A percentile compares a stretch with the other conserved stretches of the same genome.
phyloP scores from a whole-genome alignment of 2,797 vertebrate species.

The Chiroxiphia lanceolata region DNA sequence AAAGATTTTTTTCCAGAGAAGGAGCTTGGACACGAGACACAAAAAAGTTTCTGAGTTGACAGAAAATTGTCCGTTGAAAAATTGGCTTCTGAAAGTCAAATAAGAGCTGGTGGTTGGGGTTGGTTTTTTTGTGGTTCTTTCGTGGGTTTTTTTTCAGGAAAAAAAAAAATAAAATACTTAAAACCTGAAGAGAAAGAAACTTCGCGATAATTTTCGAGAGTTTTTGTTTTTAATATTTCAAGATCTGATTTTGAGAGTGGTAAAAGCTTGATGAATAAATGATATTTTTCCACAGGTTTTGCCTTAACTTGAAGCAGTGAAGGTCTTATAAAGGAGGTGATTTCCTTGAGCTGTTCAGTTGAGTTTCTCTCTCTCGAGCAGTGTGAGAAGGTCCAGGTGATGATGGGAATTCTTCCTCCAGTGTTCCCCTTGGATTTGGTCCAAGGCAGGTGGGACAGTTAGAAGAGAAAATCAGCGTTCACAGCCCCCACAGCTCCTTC shows the following conservation, averaged over 20 bases:
- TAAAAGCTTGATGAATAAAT: not conserved
- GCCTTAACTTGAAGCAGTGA: not conserved
- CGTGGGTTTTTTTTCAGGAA: not conserved
- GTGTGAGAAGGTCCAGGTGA: not conserved
- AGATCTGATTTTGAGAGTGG: not conserved
- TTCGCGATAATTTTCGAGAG: not conserved
- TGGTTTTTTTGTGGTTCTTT: no score
- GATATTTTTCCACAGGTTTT: not conserved
- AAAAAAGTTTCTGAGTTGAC: not conserved
- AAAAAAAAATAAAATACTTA: not conserved
- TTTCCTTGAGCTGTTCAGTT: not conserved
- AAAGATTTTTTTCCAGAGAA: not conserved
- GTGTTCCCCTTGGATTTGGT: accelerated
- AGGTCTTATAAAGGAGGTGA: not conserved
- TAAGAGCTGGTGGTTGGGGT: not conserved
- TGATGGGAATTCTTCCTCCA: not conserved
- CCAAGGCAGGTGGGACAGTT: no score
- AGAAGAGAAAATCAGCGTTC: not conserved
- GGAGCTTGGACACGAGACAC: not conserved
- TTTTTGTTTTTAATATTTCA: not conserved
- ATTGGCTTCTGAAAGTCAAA: not conserved
- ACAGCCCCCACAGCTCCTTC: not conserved
- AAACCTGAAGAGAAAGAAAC: not conserved
- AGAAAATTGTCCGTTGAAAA: not conserved
- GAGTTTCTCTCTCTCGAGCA: not conserved